Evolutionary conservation across 2,888 invertebrate genomes (phyloP).

Genomic region (Koerneria pararmatus): DNA sequence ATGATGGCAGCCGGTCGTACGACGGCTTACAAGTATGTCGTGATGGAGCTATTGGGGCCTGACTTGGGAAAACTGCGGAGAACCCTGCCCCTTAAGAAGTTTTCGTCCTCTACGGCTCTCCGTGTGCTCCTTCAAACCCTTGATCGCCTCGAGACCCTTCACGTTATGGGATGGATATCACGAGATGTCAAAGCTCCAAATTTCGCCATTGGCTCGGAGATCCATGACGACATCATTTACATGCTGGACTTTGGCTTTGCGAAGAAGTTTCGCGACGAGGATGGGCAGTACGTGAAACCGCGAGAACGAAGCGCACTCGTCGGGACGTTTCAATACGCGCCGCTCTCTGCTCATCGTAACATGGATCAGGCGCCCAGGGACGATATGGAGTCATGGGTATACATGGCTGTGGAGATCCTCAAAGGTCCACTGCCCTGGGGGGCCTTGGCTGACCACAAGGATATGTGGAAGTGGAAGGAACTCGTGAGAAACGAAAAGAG

Average conservation of each 20-base stretch:
- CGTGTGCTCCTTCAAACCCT: conserved; percentile 41
- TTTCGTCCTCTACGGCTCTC: conserved; percentile 29
- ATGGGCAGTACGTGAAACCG: conserved; percentile 43
- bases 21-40: conserved; percentile 38
- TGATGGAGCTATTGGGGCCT: conserved; percentile 42
- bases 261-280: conserved; percentile 39
- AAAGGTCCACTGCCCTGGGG: conserved; percentile 25
- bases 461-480: conserved; percentile 17
- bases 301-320: conserved; percentile 44
- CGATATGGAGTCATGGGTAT: conserved; percentile 52
- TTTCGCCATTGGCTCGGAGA: conserved; percentile 44
- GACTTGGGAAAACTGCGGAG: conserved; percentile 45
- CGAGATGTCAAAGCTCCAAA: conserved; percentile 49
- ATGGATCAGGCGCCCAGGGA: conserved; percentile 49
- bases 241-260: conserved; percentile 52
- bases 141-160: conserved; percentile 39
- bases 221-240: conserved; percentile 39
- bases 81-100: conserved; percentile 11
- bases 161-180: conserved; percentile 38
- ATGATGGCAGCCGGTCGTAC: conserved; percentile 35
- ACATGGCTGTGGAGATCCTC: conserved; percentile 47
- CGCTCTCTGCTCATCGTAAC: conserved; percentile 42
- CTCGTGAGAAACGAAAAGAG: conserved; percentile 23
- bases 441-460: conserved; percentile 19
- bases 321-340: conserved; percentile 47